Conservation (phyloP, 2,888 invertebrate species). For the Pandemis corylana region DNA sequence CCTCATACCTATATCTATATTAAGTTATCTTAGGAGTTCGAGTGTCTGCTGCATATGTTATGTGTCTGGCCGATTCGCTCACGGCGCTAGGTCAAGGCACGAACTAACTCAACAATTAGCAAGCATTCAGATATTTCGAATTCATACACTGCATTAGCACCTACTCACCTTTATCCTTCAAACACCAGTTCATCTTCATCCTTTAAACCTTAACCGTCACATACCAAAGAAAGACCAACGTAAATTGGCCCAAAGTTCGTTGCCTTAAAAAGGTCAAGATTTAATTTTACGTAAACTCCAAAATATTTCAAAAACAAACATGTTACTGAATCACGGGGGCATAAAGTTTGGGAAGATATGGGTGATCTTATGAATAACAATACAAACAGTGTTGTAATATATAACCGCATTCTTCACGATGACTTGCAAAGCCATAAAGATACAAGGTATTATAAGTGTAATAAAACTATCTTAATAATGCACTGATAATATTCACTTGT, state of each 20-base stretch:
- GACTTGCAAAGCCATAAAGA: conserved; percentile 1
- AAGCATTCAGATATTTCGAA: conserved; percentile 30
- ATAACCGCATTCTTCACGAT: conserved; percentile 16
- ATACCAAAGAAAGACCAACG: not conserved
- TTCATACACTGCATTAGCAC: conserved; percentile 41
- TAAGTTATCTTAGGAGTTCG: not conserved
- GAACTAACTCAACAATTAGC: conserved; percentile 30
- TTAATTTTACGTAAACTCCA: conserved; percentile 22
- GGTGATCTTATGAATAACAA: conserved; percentile 36
- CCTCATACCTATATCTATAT: not conserved
- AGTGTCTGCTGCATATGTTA: not conserved
- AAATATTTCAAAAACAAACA: conserved; percentile 37
- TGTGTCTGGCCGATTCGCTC: not conserved
- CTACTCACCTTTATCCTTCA: conserved; percentile 28
- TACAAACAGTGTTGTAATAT: conserved; percentile 23
- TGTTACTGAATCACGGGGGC: conserved; percentile 20
- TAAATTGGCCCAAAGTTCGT: conserved; percentile 20
- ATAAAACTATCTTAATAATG: conserved; percentile 5
- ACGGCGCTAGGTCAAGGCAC: conserved; percentile 28
- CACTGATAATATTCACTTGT: conserved; percentile 6
- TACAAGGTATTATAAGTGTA: not conserved
- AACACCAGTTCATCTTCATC: conserved; percentile 9
- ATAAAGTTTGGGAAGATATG: conserved; percentile 15
- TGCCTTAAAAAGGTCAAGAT: conserved; percentile 24
- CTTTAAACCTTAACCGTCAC: not conserved